Base-by-base conservation (phyloP, 1,140 invertebrate species). In the Aradophagus sp. region DNA sequence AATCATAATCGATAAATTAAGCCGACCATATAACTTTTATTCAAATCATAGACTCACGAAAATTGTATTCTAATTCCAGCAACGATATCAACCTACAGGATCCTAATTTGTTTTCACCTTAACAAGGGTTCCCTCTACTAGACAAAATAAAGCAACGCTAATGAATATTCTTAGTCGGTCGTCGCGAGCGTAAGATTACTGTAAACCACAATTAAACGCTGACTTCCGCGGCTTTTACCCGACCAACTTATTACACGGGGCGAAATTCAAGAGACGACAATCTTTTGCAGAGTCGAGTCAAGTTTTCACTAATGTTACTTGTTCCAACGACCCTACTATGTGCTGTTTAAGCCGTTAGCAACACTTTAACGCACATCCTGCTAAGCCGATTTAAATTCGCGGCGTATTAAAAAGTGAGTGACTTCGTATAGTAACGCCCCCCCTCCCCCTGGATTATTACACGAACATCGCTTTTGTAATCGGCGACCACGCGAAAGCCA, bases 301-400 rank as follows among this genome's bases (percentile, higher is more conserved):
- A 84, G 83, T 84, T 84, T 84, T 81, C 82, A 80, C 81, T 84
- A 84, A 84, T 84, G 83, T 77, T 74, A 58, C 82, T 83, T 82
- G 80, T 84, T 84, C 72, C 50, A 67, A 56, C 69, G 70, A 75
- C 70, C 74, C 74, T 83, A 83, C 83, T 80, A 77, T 59, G 38
- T 38, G 48, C 69, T 78, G 61, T 67, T 81, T 81, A 82, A 81
- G 74, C 77, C 71, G 48, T 63, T 48, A 72, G 41, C 42, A 62
- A 47, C 70, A 73, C 73, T 79, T 76, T 63, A 72, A 70, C 61
- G 47, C 69, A 73, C 39, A 41, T 61, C 34, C 12, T 19, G 31
- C 42, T 35, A 50, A 32, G 45, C 47, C 53, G 53, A 47, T 65
- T 67, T 55, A 65, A 53, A 39, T 48, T 56, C 2, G 29, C 42